Evolutionary conservation across 1,140 invertebrate genomes (phyloP), one percentile per base, ranked within the genome.

Genomic region (Aphaenogaster floridana): DNA sequence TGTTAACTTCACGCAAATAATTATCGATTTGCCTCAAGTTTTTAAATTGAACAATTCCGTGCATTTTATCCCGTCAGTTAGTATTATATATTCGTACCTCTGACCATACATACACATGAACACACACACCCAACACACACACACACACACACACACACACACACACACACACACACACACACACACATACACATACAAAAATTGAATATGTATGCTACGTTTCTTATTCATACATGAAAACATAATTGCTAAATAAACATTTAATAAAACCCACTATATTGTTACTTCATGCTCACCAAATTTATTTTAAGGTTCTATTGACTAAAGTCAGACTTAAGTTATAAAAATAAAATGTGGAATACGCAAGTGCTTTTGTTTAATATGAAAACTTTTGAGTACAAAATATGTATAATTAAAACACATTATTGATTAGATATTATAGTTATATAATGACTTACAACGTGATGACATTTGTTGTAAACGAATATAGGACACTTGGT

Each of bases 241-340:
- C 57, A 74, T 88, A 90, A 93, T 93, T 94, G 80, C 91, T 92
- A 94, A 94, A 94, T 93, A 93, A 93, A 93, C 89, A 87, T 89
- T 91, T 79, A 84, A 87, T 86, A 91, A 93, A 88, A 86, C 42
- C 21, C n/a, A 64, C 13, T 48, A 72, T 86, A 61, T 83, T 61
- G 48, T 86, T 86, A 72, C 11, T 64, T 64, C 11, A 54, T 66
- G 3, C 6, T 79, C 34, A 66, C 76, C 71, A 50, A 21, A 52
- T 15, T 52, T 50, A n/a, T 50, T 63, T 21, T 34, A n/a, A 13
- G 59, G 6, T 28, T 74, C 50, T 57, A 45, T 50, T 39, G 15
- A 80, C 11, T 57, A 81, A 54, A 81, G 7, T 57, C n/a, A 5
- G 1, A 77, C 13, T 72, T 45, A 34, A 13, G 1, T 83, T 11